Conservation (phyloP, 2,797 vertebrate genomes). For the Microhierax caerulescens region DNA sequence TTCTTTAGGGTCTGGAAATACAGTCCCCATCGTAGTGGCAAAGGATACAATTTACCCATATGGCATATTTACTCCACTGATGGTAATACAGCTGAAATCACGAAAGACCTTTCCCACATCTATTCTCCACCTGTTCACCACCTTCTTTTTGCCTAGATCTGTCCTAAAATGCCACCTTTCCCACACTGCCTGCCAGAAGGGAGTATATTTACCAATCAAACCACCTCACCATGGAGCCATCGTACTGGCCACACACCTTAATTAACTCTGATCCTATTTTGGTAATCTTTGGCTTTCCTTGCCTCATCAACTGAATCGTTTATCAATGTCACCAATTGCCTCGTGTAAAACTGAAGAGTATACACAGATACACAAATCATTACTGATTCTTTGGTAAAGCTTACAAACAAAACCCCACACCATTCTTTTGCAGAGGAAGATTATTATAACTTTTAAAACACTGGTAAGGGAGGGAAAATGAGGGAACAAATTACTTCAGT, state of each 20-base stretch:
- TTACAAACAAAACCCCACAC: not conserved
- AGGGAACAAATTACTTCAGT: not conserved
- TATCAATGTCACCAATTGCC: not conserved
- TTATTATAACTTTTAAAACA: not conserved
- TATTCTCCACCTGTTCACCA: not conserved
- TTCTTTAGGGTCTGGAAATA: not conserved
- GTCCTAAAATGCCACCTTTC: not conserved
- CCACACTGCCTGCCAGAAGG: not conserved
- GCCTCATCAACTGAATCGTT: not conserved
- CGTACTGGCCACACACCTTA: not conserved
- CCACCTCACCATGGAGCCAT: accelerated
- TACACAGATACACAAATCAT: not conserved
- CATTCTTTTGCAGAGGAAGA: not conserved
- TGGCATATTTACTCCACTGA: not conserved
- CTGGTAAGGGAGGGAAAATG: not conserved
- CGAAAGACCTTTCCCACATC: not conserved
- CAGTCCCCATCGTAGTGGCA: not conserved
- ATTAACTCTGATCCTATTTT: not conserved
- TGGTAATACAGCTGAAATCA: not conserved
- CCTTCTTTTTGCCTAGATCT: not conserved
- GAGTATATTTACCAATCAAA: not conserved
- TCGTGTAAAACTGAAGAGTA: not conserved
- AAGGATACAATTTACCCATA: not conserved
- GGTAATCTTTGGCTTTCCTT: not conserved
- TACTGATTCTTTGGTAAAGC: not conserved